These are phyloP conservation scores for Phyto melanocephala DNA, from an alignment of 2,888 invertebrate genomes.

Conservation along the genomic window DNA sequence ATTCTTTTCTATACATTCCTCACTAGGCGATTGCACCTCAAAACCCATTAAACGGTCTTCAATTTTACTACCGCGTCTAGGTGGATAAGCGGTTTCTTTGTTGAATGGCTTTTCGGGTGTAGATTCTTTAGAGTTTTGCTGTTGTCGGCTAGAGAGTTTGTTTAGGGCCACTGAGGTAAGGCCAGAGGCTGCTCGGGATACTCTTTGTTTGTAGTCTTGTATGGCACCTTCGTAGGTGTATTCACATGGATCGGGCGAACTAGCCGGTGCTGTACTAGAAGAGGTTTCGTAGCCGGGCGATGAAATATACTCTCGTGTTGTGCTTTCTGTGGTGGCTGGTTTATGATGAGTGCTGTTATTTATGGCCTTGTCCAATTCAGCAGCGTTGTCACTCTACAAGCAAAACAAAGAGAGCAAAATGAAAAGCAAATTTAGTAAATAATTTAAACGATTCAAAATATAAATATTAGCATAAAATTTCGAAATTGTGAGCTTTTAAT, in stretches of 20 bases:
- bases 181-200: constrained; percentile 80
- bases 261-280: constrained; percentile 84
- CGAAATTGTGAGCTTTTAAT: no score
- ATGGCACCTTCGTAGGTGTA: constrained; percentile 94
- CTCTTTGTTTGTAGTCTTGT: constrained; percentile 90
- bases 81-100: constrained; percentile 79
- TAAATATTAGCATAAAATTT: no score
- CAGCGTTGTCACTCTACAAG: constrained; percentile 83
- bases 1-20: constrained; percentile 75
- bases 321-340: constrained; percentile 62
- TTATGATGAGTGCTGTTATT: constrained; percentile 61
- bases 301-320: constrained; percentile 75
- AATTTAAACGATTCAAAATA: no score
- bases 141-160: constrained; percentile 70
- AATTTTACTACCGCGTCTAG: constrained; percentile 80
- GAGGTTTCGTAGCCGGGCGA: constrained; percentile 84
- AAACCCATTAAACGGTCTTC: constrained; percentile 83
- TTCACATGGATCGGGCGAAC: constrained; percentile 86
- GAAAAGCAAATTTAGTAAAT: neutral
- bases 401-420: constrained; percentile 66
- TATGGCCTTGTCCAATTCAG: constrained; percentile 79
- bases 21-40: constrained; percentile 79
- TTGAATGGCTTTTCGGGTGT: constrained; percentile 59
- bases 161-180: constrained; percentile 53
- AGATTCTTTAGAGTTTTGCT: constrained; percentile 79